Evolutionary conservation across 2,797 vertebrate genomes (phyloP).

Genomic region (Neosilurus hyrtlii): DNA sequence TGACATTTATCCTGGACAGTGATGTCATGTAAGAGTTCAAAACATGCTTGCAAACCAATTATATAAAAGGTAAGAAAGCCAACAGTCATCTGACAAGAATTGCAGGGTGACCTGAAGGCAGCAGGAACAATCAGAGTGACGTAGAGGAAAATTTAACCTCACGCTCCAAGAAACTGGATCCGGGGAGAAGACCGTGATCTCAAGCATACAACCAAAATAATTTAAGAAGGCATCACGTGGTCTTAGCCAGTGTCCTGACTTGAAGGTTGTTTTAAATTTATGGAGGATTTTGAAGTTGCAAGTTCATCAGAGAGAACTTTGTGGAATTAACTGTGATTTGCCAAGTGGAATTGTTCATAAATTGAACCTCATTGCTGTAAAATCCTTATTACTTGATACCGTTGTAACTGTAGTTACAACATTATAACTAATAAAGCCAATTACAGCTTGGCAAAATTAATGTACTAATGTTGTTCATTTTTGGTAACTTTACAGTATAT

Average conservation of each 20-base stretch:
- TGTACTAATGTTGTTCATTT: not conserved
- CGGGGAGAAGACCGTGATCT: not conserved
- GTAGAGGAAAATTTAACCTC: not conserved
- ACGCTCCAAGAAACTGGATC: not conserved
- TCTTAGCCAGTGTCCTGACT: not conserved
- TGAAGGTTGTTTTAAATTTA: not conserved
- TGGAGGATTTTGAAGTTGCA: not conserved
- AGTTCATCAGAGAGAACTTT: not conserved
- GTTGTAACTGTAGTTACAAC: not conserved
- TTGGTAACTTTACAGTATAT: not conserved
- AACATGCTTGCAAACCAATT: not conserved
- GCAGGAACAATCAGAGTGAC: not conserved
- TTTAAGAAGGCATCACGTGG: not conserved
- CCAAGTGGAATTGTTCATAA: not conserved
- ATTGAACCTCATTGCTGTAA: not conserved
- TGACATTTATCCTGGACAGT: not conserved
- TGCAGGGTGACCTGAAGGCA: not conserved
- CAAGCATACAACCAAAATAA: not conserved
- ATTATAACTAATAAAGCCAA: not conserved
- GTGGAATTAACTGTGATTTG: not conserved
- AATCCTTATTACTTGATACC: not conserved
- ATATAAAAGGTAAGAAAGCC: not conserved
- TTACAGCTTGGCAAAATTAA: not conserved
- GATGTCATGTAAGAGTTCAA: not conserved
- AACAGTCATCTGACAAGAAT: not conserved